phyloP scores from a whole-genome alignment of 64 coral and sea anemone genomes.

The Porites lutea region DNA sequence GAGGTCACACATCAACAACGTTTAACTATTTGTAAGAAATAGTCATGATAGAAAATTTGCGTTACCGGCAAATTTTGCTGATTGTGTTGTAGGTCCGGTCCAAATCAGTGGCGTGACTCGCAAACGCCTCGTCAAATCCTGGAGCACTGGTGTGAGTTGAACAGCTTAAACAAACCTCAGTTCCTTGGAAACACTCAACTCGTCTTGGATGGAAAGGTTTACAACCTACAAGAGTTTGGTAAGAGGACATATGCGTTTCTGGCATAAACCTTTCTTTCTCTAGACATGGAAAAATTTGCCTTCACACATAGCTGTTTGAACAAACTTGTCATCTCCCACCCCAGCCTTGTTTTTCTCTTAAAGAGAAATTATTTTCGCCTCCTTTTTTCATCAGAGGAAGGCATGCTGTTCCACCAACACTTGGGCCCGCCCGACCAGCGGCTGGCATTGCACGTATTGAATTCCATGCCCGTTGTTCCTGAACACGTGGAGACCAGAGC shows the following conservation, averaged over 20 bases:
- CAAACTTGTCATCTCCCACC: background rate
- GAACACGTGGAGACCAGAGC: conserved; percentile 97
- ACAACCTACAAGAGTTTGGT: conserved; percentile 85
- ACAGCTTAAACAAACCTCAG: conserved; percentile 80
- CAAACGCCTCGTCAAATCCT: conserved; percentile 91
- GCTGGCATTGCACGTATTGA: conserved; percentile 92
- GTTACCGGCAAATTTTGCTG: background rate
- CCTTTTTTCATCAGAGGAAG: conserved; percentile 69
- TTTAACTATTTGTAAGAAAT: background rate
- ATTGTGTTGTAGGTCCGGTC: conserved; percentile 80
- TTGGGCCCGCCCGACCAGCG: conserved; percentile 90
- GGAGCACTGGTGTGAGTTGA: conserved; percentile 82
- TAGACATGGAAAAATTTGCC: no score
- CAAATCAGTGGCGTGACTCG: conserved; percentile 98
- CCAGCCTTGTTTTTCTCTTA: background rate
- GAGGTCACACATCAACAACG: no score
- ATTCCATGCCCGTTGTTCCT: conserved; percentile 89
- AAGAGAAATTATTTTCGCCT: background rate
- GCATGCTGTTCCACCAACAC: conserved; percentile 79
- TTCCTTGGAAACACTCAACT: conserved; percentile 97
- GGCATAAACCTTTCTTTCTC: no score
- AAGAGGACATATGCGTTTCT: background rate
- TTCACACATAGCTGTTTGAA: background rate
- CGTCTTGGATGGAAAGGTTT: conserved; percentile 79
- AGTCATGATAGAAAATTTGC: background rate